Evolutionary conservation across 2,797 vertebrate species (phyloP), one percentile per base, ranked within the genome.

Genomic region (Enteromius radiatus): DNA sequence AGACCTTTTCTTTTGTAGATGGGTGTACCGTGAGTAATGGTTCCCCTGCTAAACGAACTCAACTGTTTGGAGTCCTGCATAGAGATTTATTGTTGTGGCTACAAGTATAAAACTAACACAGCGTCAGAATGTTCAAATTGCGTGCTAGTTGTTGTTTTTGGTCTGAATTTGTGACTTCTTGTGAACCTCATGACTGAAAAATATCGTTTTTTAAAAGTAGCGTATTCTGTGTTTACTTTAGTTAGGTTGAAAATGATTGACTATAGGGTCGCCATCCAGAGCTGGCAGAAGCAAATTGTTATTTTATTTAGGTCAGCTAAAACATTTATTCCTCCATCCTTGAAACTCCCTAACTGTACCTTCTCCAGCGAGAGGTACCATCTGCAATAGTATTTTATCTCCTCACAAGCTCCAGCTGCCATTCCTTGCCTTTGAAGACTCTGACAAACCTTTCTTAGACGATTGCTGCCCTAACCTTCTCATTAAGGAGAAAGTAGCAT

Each of bases 381-480:
- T 45, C 3, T 36, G 43, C 19, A 49, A 84, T 71, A 68, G n/a
- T 45, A 73, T 77, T 86, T 85, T 80, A 83, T 86, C 83, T 84
- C 71, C 68, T 59, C 70, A 49, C 52, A 67, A 73, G 68, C 86
- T 82, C 83, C 81, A 36, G 41, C 84, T 77, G 75, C 70, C 38
- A 64, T 47, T 65, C 26, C 41, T 12, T 82, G 19, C 45, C 71
- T 86, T 82, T 85, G 65, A 77, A 80, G 79, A 80, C 31, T 75
- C 28, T 65, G 52, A 71, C 36, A 61, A 83, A 76, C 28, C 47
- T 83, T 87, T 73, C 81, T 83, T 71, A 43, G 36, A 61, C 17
- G 45, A 68, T 36, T 79, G 83, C 80, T 84, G 79, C 81, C 43
- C 68, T 82, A 82, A 89, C 87, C 83, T 87, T 87, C 83, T 86